Percentiles rank a stretch among this genome's conserved stretches.
These are phyloP conservation scores for Caenorhabditis remanei DNA, from an alignment of 1,140 invertebrate species.

Conservation along the genomic window DNA sequence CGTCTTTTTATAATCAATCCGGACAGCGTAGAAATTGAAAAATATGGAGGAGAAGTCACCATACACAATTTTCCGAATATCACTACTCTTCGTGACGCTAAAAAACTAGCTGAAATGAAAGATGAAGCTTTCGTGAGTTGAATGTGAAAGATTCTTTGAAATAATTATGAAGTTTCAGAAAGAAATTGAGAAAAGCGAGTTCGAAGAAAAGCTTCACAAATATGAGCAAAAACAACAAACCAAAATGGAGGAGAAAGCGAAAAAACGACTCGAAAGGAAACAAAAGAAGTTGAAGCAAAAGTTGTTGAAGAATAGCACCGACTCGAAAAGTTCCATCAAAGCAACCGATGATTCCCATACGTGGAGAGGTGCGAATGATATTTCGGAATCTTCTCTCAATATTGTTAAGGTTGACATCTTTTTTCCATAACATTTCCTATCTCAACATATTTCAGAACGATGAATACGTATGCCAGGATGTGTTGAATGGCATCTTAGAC, in stretches of 20 bases:
- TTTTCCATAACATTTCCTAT: too few species aligned
- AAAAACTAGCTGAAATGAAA: conserved; percentile 20
- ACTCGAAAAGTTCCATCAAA: not conserved
- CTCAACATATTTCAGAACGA: not conserved
- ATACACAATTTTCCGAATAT: not conserved
- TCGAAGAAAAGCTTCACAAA: not conserved
- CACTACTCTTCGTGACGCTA: not conserved
- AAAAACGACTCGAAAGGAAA: not conserved
- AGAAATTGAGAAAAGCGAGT: conserved; percentile 35
- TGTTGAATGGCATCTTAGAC: not conserved
- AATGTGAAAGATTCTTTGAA: not conserved
- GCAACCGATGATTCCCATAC: not conserved
- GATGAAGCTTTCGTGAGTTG: not conserved
- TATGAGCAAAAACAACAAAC: not conserved
- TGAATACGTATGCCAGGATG: not conserved
- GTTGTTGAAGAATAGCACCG: not conserved
- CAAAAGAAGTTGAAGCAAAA: not conserved
- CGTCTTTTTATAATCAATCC: conserved; percentile 36
- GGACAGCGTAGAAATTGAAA: conserved; percentile 10
- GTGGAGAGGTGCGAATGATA: too few species aligned
- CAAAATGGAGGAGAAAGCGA: not conserved
- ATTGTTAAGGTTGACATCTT: too few species aligned
- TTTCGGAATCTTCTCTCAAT: too few species aligned
- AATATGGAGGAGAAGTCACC: conserved; percentile 28
- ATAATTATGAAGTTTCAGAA: not conserved